Percentiles rank a stretch among this genome's conserved stretches.
These are phyloP conservation scores for Drosophila aldrichi DNA, from an alignment of 2,888 invertebrate genomes.

Conservation along the genomic window DNA sequence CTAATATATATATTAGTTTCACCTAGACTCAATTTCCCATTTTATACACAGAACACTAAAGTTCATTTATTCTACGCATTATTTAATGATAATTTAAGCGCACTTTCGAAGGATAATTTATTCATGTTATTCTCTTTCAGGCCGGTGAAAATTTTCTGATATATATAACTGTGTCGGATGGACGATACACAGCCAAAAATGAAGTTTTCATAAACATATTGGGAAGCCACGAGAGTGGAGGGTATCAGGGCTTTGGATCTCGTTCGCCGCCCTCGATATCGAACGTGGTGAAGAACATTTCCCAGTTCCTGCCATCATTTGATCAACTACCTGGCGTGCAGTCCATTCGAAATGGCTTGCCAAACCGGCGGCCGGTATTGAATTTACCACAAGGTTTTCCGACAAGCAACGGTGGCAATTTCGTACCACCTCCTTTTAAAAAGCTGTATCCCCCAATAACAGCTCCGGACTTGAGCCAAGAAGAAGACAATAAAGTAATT, in stretches of 20 bases:
- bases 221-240: conserved; percentile 61
- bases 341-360: conserved; percentile 80
- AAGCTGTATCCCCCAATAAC: conserved; percentile 74
- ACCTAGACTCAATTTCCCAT: too few species aligned
- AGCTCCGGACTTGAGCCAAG: conserved; percentile 1
- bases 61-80: too few species aligned
- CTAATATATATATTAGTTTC: too few species aligned
- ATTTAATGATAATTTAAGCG: too few species aligned
- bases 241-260: conserved; percentile 64
- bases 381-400: conserved; percentile 75
- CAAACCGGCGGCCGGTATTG: conserved; percentile 66
- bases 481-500: conserved; percentile 25
- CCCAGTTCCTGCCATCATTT: conserved; percentile 84
- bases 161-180: conserved; percentile 90
- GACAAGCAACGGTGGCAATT: conserved; percentile 47
- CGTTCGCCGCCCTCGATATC: conserved; percentile 81
- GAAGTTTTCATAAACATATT: conserved; percentile 89
- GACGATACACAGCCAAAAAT: conserved; percentile 88
- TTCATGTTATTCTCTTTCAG: conserved; percentile 81
- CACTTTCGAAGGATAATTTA: too few species aligned
- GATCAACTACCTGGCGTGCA: conserved; percentile 84
- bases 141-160: conserved; percentile 89
- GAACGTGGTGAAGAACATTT: conserved; percentile 81
- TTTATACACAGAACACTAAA: too few species aligned
- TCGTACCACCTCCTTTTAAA: conserved; percentile 79